Evolutionary conservation across 2,113 vertebrate genomes (phyloP).

Genomic region (Ibidorhyncha struthersii): DNA sequence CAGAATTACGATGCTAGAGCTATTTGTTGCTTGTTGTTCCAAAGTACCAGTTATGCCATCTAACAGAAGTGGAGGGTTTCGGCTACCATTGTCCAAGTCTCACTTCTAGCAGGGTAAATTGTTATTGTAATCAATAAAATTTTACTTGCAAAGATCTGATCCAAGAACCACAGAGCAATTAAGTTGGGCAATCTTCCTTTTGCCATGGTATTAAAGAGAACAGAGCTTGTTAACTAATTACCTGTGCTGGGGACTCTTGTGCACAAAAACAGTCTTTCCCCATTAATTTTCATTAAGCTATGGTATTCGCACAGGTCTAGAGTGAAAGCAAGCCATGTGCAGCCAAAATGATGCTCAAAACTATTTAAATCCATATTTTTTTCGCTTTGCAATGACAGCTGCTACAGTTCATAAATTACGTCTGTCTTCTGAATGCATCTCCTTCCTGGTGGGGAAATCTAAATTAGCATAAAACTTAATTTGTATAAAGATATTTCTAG

Average conservation of each 20-base stretch:
- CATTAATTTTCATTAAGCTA: not conserved
- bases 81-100: not conserved
- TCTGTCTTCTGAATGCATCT: not conserved
- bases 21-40: not conserved
- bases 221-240: not conserved
- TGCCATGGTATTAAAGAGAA: not conserved
- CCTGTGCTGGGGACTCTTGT: not conserved
- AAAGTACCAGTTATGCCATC: not conserved
- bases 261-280: not conserved
- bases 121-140: not conserved
- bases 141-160: not conserved
- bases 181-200: not conserved
- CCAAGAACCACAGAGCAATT: not conserved
- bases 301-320: not conserved
- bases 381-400: not conserved
- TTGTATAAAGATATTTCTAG: not conserved
- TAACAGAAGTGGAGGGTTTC: not conserved
- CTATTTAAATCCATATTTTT: not conserved
- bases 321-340: not conserved
- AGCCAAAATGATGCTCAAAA: not conserved
- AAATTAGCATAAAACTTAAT: slow-evolving; percentile 12
- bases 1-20: not conserved
- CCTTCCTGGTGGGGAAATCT: not conserved
- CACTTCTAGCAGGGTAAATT: not conserved
- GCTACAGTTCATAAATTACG: not conserved